Evolutionary conservation across 2,888 invertebrate species (phyloP), one percentile per base, ranked within the genome.

Genomic region (Cyaniris semiargus): DNA sequence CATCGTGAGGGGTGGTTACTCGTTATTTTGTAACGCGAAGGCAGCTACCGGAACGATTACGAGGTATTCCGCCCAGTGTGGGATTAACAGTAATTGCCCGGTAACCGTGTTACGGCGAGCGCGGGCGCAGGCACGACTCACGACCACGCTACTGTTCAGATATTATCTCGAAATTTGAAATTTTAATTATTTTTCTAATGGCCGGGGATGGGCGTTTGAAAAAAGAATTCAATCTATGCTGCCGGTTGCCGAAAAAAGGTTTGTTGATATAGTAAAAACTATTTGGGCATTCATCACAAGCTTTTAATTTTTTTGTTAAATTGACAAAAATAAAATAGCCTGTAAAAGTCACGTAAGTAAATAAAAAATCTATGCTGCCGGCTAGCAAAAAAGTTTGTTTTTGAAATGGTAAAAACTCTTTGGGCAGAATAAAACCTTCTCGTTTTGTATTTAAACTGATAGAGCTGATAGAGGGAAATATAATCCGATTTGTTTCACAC

Each of bases 61-160:
- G 27, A 74, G 74, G 74, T 74, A 76, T 58, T 76, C 78, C 79
- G 23, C 75, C 79, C 71, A 78, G 79, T 76, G 77, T 76, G 38
- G 79, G 75, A 78, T 76, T 80, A 78, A 77, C 76, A 75, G 70
- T 81, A 80, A 81, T 79, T 76, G 78, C 76, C 77, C 76, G 76
- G 72, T 80, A 76, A 78, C 80, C 78, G 79, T 71, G 80, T 80
- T 80, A 81, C 79, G 76, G 72, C 79, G 44, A 48, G 78, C 48
- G 79, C 75, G 75, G 78, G 82, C 79, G 72, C 38, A 76, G 78
- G 80, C 83, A 82, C 83, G 82, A 82, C 72, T 72, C 72, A 72
- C 72, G 23, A 44, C 72, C 44, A 74, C 48, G 74, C 74, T 74
- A 74, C 74, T 53, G 74, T 74, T 72, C 8, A 53, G 74, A 74